Evolutionary conservation across 2,888 invertebrate genomes (phyloP).

Genomic region (Mayetiola destructor): DNA sequence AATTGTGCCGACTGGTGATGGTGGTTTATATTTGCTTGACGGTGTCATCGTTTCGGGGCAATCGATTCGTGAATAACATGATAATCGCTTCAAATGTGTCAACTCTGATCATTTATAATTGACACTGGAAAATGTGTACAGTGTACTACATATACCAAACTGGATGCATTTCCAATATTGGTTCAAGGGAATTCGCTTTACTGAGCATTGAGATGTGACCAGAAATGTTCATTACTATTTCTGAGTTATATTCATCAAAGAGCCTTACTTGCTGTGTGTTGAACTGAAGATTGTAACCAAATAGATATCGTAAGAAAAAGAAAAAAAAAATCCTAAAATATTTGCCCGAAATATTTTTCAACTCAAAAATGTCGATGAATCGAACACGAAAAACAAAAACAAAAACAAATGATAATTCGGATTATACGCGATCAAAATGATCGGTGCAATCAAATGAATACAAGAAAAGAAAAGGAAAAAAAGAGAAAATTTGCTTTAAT

Average conservation of each 20-base stretch:
- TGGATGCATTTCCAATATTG: too few species aligned
- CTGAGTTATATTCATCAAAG: slow-evolving; percentile 17
- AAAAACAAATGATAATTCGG: too few species aligned
- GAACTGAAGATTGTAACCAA: slow-evolving; percentile 19
- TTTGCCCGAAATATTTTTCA: slow-evolving; percentile 18
- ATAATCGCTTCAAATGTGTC: too few species aligned
- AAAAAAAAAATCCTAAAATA: slow-evolving; percentile 16
- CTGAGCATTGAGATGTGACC: slow-evolving; percentile 16
- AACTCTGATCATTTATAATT: too few species aligned
- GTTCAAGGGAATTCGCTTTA: too few species aligned
- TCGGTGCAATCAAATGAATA: not conserved
- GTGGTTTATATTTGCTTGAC: not conserved
- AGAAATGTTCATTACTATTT: slow-evolving; percentile 17
- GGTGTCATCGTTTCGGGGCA: not conserved
- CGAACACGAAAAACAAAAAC: not conserved
- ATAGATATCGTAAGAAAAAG: slow-evolving; percentile 8
- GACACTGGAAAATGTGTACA: too few species aligned
- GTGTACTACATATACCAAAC: too few species aligned
- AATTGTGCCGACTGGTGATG: too few species aligned
- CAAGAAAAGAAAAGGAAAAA: too few species aligned
- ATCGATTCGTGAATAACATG: too few species aligned
- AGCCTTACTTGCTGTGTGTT: slow-evolving; percentile 22
- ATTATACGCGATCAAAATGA: not conserved
- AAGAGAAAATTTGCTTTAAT: too few species aligned
- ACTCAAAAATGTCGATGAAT: too few species aligned